Evolutionary conservation across 2,113 vertebrate genomes (phyloP), one percentile per base, ranked within the genome.

Genomic region (Pygoscelis adeliae): DNA sequence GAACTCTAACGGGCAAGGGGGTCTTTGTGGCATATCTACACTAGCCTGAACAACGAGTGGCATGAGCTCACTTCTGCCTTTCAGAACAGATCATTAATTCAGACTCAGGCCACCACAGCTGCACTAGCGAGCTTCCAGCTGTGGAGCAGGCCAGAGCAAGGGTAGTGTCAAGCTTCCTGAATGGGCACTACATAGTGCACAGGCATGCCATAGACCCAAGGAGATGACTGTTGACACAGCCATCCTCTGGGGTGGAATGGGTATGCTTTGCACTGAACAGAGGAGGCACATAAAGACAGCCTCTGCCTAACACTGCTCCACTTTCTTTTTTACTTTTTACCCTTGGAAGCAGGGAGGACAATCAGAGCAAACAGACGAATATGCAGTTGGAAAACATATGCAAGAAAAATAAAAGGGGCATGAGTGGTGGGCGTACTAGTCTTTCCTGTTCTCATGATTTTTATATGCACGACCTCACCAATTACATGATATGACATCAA

Each of bases 141-240:
- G 56, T 8, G 61, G 70, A 62, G 66, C 26, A 40, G 40, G 27
- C 36, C 20, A 26, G 20, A 80, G 73, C 53, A 50, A 74, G 49
- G 52, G 59, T 34, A 61, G 6, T 44, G 70, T 30, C 69, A 53
- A 11, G 44, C 82, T 70, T 59, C 62, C 55, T 34, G 13, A 78
- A 36, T 0, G 10, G 74, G 61, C 61, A 66, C 40, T 20, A 6
- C 5, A 6, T 4, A 6, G 9, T 5, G 76, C 71, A 36, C 30
- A 29, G 77, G 16, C 42, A 46, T 15, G 11, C 7, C 63, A 23
- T 0, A 32, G 59, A n/a, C 29, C 16, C 87, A 32, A 22, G 56
- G 61, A 50, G 30, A 27, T 6, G 40, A 26, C 56, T 53, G 70
- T 7, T 70, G 70, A 65, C 46, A 66, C 52, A 76, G 71, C 32